These are phyloP conservation scores for Acronicta alni DNA, from an alignment of 2,888 invertebrate genomes.

Conservation along the genomic window DNA sequence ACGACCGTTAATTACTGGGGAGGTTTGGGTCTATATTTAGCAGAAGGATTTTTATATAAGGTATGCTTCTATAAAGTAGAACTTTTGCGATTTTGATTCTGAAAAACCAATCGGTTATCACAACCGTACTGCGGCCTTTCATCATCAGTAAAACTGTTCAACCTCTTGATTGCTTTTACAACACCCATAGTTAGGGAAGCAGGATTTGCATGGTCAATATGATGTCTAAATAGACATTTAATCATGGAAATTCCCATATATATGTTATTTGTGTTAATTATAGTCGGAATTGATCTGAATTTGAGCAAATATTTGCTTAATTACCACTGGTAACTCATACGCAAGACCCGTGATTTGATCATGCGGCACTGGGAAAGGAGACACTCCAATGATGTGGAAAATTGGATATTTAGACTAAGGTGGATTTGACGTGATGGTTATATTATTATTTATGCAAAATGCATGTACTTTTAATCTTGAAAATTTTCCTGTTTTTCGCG, in stretches of 20 bases:
- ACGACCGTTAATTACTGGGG: not conserved
- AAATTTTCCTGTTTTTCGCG: too few relatives aligned
- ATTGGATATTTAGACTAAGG: not conserved
- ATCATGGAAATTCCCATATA: slow-evolving; percentile 2
- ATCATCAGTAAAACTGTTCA: not conserved
- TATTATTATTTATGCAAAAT: too few relatives aligned
- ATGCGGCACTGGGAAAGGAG: not conserved
- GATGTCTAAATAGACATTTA: not conserved
- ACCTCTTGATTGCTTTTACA: slow-evolving; percentile 12
- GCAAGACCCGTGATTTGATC: slow-evolving; percentile 2
- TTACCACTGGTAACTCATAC: slow-evolving; percentile 7
- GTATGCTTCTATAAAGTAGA: too few relatives aligned
- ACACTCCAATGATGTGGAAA: not conserved
- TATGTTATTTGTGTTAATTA: slow-evolving; percentile 30
- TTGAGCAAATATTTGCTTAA: slow-evolving; percentile 27
- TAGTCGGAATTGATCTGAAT: slow-evolving; percentile 17
- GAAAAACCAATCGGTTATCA: too few relatives aligned
- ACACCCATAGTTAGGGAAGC: not conserved
- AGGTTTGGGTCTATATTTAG: not conserved
- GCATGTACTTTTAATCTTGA: too few relatives aligned
- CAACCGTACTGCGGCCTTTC: too few relatives aligned
- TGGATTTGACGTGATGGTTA: too few relatives aligned
- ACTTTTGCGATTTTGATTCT: too few relatives aligned
- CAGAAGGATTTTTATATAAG: not conserved
- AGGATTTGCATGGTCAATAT: slow-evolving; percentile 7